Evolutionary conservation across 2,797 vertebrate genomes (phyloP), one percentile per base, ranked within the genome.

Genomic region (Setipinna tenuifilis): DNA sequence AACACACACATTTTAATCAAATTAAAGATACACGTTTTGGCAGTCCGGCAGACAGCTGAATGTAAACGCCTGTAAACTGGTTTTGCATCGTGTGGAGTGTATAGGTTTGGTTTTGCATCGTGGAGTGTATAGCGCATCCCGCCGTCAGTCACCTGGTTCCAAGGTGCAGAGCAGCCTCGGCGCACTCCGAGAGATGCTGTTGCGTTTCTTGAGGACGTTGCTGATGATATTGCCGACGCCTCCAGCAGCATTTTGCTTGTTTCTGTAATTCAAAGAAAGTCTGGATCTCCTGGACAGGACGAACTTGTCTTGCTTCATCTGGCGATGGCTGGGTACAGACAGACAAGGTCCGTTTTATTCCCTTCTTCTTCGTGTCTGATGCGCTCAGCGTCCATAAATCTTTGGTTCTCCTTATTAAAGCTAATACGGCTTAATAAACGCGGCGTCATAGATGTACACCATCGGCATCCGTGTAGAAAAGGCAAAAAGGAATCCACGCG

Each of bases 131-230:
- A 48, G 46, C 46, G 4, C 10, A 48, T 48, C 4, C 4, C 46
- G 46, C n/a, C 3, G 46, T 48, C 35, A 1, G 21, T 95, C 95
- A 99, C 98, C 98, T 97, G 98, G 98, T 94, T 99, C 98, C 83
- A 99, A 92, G 46, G 98, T 99, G 96, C 98, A 99, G 78, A 99
- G 97, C 90, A 99, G 95, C 86, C 97, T 96, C 17, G 98, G 98
- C 4, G 98, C 98, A 48, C 97, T 98, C 87, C 98, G 93, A 81
- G 98, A 96, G 84, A 99, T 99, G 90, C 97, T 97, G 95, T 95
- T 98, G 85, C 98, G 95, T 81, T 99, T 99, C 96, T 96, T 98
- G 88, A 99, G 95, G 85, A 99, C 98, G 89, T 95, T 98, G 94
- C 98, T 98, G 91, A 99, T 98, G 92, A 98, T 96, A 92, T 95